A percentile compares a stretch with the other conserved stretches of the same genome.
These are phyloP conservation scores for Vanessa cardui DNA, from an alignment of 2,888 invertebrate genomes.

Conservation along the genomic window DNA sequence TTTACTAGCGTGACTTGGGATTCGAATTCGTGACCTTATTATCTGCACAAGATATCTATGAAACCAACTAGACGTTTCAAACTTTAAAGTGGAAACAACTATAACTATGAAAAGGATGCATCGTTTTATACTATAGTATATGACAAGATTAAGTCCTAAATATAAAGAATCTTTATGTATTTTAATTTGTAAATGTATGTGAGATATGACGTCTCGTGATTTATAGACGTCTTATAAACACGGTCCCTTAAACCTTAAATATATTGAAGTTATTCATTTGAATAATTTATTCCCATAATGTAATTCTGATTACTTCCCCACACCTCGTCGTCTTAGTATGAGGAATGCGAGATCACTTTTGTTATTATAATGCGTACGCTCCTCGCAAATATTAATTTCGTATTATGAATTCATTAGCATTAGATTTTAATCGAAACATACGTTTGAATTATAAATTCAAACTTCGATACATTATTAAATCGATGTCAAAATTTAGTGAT, in stretches of 20 bases:
- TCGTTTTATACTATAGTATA: no score
- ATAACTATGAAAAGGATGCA: no score
- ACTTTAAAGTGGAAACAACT: no score
- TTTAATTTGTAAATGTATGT: neutral
- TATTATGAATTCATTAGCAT: constrained; percentile 6
- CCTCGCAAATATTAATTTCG: neutral
- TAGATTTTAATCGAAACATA: neutral
- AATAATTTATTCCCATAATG: constrained; percentile 29
- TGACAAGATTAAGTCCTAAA: no score
- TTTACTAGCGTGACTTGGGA: no score
- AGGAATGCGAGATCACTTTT: constrained; percentile 10
- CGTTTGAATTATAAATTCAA: neutral
- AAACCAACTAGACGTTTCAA: no score
- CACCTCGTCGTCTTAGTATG: constrained; percentile 8
- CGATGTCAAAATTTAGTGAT: no score
- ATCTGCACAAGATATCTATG: no score
- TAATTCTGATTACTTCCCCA: constrained; percentile 23
- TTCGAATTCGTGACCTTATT: no score
- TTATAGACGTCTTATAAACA: neutral
- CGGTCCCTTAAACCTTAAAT: constrained; percentile 16
- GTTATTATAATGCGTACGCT: constrained; percentile 15
- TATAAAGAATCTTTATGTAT: no score
- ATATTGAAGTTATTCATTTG: constrained; percentile 23
- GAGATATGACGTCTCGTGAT: neutral
- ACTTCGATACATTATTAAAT: neutral